Evolutionary conservation across 2,113 vertebrate species (phyloP).

Genomic region (Aphyosemion australe): DNA sequence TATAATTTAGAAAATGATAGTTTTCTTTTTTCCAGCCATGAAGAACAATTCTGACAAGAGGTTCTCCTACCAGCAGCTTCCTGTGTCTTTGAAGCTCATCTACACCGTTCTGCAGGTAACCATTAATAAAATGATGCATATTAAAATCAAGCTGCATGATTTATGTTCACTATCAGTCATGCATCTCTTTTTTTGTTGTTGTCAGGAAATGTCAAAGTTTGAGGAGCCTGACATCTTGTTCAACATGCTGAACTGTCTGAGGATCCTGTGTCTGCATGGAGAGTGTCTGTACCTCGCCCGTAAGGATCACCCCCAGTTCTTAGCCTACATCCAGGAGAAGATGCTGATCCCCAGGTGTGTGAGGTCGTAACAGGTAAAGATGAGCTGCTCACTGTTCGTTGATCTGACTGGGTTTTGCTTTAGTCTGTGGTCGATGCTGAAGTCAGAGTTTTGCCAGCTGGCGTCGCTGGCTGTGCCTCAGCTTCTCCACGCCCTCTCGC

Average conservation of each 20-base stretch:
- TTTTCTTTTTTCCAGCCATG: conserved; percentile 77
- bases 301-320: conserved; percentile 94
- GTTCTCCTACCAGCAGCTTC: conserved; percentile 95
- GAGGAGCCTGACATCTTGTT: conserved; percentile 98
- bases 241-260: conserved; percentile 97
- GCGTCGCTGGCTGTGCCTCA: conserved; percentile 93
- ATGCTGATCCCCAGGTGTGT: conserved; percentile 93
- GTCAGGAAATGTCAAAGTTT: conserved; percentile 96
- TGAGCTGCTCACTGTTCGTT: background rate
- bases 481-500: conserved; percentile 92
- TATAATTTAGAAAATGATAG: background rate
- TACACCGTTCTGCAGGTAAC: conserved; percentile 96
- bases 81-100: conserved; percentile 92
- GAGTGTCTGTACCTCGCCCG: conserved; percentile 92
- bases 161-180: conserved; percentile 4
- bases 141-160: conserved; percentile 2
- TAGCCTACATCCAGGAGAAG: conserved; percentile 94
- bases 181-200: conserved; percentile 6
- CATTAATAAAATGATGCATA: conserved; percentile 20
- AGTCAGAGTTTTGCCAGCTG: conserved; percentile 96
- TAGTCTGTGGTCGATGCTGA: conserved; percentile 96
- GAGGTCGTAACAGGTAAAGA: background rate
- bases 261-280: conserved; percentile 94
- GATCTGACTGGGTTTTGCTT: conserved; percentile 25
- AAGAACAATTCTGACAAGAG: conserved; percentile 93